Percentiles rank a stretch among this genome's conserved stretches.
Conservation (phyloP, 2,113 vertebrate genomes). For the Saccopteryx leptura region DNA sequence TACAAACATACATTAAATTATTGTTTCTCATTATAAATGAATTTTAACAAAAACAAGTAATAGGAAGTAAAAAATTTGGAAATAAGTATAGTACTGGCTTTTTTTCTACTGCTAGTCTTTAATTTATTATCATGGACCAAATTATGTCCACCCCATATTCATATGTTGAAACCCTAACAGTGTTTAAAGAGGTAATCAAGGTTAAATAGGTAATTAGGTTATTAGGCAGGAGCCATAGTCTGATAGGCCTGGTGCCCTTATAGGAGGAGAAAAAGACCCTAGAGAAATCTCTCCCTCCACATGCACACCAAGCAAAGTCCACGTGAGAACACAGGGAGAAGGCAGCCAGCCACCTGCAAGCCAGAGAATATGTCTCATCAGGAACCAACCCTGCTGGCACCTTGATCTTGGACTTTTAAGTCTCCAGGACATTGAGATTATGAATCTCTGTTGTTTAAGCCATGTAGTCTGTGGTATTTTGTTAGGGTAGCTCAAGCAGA, state of each 20-base stretch:
- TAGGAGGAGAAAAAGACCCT: not conserved
- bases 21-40: not conserved
- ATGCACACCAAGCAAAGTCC: not conserved
- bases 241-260: not conserved
- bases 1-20: conserved; percentile 5
- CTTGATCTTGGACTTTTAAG: not conserved
- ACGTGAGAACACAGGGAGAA: not conserved
- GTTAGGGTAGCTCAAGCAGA: not conserved
- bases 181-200: not conserved
- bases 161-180: not conserved
- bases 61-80: not conserved
- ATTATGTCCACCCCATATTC: not conserved
- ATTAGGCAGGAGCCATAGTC: not conserved
- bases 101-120: not conserved
- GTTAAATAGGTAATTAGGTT: too few relatives aligned
- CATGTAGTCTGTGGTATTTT: conserved; percentile 23
- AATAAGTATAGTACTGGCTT: too few relatives aligned
- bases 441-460: conserved; percentile 21
- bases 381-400: not conserved
- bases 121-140: not conserved
- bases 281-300: not conserved
- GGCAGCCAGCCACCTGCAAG: not conserved
- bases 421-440: not conserved
- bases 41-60: not conserved
- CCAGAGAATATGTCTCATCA: not conserved